Evolutionary conservation across 2,797 vertebrate genomes (phyloP).

Genomic region (Thaleichthys pacificus): DNA sequence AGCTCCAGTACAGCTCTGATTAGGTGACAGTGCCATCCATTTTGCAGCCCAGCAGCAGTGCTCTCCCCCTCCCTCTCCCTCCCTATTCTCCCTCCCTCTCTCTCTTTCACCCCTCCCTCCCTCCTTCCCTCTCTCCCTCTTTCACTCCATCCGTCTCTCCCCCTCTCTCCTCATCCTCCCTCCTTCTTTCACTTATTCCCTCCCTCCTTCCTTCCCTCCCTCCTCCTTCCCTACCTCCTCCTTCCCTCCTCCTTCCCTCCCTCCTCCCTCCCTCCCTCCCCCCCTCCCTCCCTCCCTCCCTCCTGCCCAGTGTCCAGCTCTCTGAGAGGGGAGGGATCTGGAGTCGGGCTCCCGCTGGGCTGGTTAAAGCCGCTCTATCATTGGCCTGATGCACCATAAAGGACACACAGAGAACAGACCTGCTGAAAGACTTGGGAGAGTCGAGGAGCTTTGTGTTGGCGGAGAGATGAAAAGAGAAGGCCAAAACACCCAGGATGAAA

Average conservation of each 20-base stretch:
- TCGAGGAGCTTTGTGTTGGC: slow-evolving; percentile 46
- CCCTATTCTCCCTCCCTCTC: neutral
- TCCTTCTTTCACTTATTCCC: neutral
- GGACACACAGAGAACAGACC: slow-evolving; percentile 34
- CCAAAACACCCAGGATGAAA: neutral
- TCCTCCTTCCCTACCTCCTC: neutral
- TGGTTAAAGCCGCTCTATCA: slow-evolving; percentile 55
- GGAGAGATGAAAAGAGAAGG: slow-evolving; percentile 32
- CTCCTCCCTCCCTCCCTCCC: no score
- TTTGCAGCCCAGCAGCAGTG: slow-evolving; percentile 45
- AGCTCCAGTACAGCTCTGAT: slow-evolving; percentile 48
- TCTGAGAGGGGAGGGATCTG: slow-evolving; percentile 33
- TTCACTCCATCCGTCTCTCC: no score
- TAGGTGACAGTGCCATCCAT: slow-evolving; percentile 37
- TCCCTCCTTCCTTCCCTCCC: neutral
- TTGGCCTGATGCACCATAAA: slow-evolving; percentile 58
- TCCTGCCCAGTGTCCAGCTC: slow-evolving; percentile 44
- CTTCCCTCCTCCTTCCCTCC: no score
- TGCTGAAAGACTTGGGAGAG: slow-evolving; percentile 23
- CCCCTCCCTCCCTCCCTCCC: slow-evolving; percentile 9
- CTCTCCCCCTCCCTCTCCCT: slow-evolving; percentile 6
- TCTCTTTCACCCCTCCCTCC: no score
- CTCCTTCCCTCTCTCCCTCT: no score
- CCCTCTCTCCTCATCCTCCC: slow-evolving; percentile 4
- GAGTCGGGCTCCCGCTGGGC: slow-evolving; percentile 56